A percentile compares a stretch with the other conserved stretches of the same genome.
phyloP scores from a whole-genome alignment of 2,113 vertebrate species.

The Pseudopodoces humilis region DNA sequence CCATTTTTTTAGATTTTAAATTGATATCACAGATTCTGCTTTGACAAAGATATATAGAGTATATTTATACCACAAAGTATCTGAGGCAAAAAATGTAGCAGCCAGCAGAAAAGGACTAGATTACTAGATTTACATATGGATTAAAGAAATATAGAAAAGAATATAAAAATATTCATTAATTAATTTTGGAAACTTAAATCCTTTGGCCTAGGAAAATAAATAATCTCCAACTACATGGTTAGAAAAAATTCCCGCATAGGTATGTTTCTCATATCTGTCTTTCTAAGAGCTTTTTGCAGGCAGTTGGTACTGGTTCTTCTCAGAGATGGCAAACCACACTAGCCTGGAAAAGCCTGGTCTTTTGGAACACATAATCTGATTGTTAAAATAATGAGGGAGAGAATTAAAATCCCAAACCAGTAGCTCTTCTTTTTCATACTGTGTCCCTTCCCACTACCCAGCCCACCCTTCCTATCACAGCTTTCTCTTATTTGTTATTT shows the following conservation, averaged over 20 bases:
- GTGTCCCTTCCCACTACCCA: neutral
- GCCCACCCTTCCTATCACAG: neutral
- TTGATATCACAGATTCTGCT: neutral
- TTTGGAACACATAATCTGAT: neutral
- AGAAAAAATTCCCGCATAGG: neutral
- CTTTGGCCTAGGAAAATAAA: neutral
- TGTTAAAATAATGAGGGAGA: neutral
- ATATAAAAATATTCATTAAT: neutral
- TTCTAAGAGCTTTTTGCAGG: neutral
- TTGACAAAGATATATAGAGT: neutral
- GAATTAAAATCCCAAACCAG: neutral
- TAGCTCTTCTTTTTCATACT: neutral
- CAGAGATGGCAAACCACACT: neutral
- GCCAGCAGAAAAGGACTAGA: neutral
- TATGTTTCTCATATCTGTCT: neutral
- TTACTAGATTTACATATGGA: neutral
- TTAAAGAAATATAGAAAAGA: neutral
- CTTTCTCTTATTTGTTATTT: neutral
- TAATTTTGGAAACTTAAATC: conserved; percentile 1
- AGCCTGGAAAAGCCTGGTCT: neutral
- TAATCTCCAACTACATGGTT: neutral
- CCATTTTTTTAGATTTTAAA: neutral
- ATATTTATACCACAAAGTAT: neutral
- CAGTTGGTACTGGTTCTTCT: neutral
- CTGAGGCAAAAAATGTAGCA: neutral